These are phyloP conservation scores for Drosophila affinis DNA, from an alignment of 2,888 invertebrate genomes.

Conservation along the genomic window DNA sequence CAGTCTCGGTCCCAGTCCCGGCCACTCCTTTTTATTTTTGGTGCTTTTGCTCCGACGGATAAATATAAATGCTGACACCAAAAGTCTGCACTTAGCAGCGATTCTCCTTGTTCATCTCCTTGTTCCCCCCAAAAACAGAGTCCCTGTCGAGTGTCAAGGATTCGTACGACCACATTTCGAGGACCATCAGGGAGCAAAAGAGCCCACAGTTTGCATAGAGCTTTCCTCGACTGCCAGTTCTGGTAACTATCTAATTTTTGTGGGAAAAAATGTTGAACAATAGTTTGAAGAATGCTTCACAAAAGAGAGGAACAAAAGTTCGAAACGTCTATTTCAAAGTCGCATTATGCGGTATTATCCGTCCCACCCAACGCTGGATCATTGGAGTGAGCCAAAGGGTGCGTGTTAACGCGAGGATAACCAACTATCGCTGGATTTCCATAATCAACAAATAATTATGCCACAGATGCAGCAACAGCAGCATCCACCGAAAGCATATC, in stretches of 20 bases:
- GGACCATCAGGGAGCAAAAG: neutral
- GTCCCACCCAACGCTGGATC: neutral
- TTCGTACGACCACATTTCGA: neutral
- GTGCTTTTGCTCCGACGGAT: constrained; percentile 19
- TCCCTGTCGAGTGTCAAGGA: neutral
- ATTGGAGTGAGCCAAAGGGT: neutral
- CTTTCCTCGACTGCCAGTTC: neutral
- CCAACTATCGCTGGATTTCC: constrained; percentile 65
- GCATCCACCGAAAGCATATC: constrained; percentile 13
- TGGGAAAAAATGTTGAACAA: constrained; percentile 4
- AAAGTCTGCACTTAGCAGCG: constrained; percentile 55
- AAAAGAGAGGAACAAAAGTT: no score
- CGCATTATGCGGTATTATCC: neutral
- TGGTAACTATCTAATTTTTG: neutral
- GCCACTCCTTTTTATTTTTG: neutral
- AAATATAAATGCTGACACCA: constrained; percentile 54
- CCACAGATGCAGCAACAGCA: constrained; percentile 56
- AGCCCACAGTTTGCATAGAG: neutral
- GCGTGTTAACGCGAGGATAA: constrained; percentile 23
- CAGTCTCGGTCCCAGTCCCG: neutral
- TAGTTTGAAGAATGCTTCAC: no score
- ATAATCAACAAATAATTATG: constrained; percentile 77
- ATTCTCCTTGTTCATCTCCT: constrained; percentile 19
- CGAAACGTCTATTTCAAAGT: neutral
- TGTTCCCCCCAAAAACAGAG: constrained; percentile 7